These are phyloP conservation scores for Noctua janthina DNA, from an alignment of 2,888 invertebrate species.

Conservation along the genomic window DNA sequence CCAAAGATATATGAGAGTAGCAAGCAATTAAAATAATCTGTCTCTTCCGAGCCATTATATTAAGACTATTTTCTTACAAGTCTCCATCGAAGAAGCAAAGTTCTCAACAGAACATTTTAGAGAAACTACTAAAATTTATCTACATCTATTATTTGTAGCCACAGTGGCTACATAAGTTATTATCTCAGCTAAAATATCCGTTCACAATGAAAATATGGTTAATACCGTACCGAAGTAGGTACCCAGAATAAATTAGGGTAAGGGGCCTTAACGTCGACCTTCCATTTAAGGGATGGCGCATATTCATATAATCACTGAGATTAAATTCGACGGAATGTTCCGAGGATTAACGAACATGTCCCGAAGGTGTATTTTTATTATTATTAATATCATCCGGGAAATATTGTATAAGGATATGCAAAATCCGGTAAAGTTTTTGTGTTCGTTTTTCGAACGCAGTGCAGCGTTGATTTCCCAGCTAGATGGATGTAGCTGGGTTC, in stretches of 20 bases:
- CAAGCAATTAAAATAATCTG: neutral
- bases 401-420: conserved; percentile 41
- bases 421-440: conserved; percentile 32
- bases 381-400: conserved; percentile 58
- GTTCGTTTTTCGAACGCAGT: neutral
- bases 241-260: conserved; percentile 71
- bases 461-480: neutral
- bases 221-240: conserved; percentile 54
- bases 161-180: conserved; percentile 52
- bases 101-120: neutral
- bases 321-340: conserved; percentile 76
- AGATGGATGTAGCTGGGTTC: neutral
- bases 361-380: conserved; percentile 69
- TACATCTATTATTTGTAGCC: conserved; percentile 53
- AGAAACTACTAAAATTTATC: conserved; percentile 27
- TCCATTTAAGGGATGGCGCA: conserved; percentile 63
- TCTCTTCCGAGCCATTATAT: neutral
- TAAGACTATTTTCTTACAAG: neutral
- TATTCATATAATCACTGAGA: conserved; percentile 74
- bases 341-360: conserved; percentile 66
- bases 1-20: neutral
- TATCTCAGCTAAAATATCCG: conserved; percentile 50
- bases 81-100: neutral
- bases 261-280: conserved; percentile 66
- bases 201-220: conserved; percentile 68